Conservation (phyloP, 92 coral and sea anemone species). For the Umimayanthus kanabou region DNA sequence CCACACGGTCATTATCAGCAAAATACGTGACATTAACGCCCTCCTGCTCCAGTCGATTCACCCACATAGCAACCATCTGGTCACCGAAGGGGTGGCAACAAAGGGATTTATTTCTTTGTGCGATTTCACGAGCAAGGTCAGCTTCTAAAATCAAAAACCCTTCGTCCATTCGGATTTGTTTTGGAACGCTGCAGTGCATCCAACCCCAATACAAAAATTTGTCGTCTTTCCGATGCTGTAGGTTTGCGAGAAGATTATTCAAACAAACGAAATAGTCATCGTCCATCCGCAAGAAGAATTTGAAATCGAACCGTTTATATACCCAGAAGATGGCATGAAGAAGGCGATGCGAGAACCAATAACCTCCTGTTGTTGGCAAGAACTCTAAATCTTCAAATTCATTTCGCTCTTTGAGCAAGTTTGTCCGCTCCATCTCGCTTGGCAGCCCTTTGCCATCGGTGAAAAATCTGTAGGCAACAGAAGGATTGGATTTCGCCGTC, state of each 20-base stretch:
- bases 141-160: slow-evolving; percentile 47
- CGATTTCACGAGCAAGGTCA: slow-evolving; percentile 52
- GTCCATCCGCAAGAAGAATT: slow-evolving; percentile 52
- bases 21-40: slow-evolving; percentile 53
- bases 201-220: slow-evolving; percentile 58
- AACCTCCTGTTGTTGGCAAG: slow-evolving; percentile 48
- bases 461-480: slow-evolving; percentile 51
- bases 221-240: slow-evolving; percentile 55
- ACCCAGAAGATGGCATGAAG: slow-evolving; percentile 56
- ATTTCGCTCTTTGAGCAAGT: slow-evolving; percentile 24
- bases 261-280: slow-evolving; percentile 69
- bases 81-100: slow-evolving; percentile 59
- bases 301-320: slow-evolving; percentile 48
- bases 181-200: slow-evolving; percentile 41
- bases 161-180: slow-evolving; percentile 55
- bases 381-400: slow-evolving; percentile 42
- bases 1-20: slow-evolving; percentile 48
- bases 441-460: slow-evolving; percentile 49
- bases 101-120: slow-evolving; percentile 49
- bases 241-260: slow-evolving; percentile 42
- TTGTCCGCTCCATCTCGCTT: not conserved
- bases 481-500: slow-evolving; percentile 22
- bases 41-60: slow-evolving; percentile 49
- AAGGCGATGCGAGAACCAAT: slow-evolving; percentile 52
- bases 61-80: slow-evolving; percentile 63